phyloP scores from a whole-genome alignment of 2,113 vertebrate genomes.

The Hippotragus niger region DNA sequence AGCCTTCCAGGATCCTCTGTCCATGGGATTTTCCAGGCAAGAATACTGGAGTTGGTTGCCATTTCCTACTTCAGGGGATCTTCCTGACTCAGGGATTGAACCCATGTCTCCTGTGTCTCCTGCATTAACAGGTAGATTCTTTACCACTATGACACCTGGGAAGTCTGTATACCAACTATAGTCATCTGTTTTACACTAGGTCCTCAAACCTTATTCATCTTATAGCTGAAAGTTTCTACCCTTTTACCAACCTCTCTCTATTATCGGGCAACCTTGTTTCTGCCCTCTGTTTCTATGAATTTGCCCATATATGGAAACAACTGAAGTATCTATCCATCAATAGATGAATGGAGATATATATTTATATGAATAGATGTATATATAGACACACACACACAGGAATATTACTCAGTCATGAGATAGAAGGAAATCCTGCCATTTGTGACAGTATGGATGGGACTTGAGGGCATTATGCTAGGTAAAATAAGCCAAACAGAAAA shows the following conservation, averaged over 20 bases:
- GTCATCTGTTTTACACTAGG: neutral
- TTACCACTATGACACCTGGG: neutral
- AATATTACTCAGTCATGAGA: neutral
- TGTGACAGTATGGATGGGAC: neutral
- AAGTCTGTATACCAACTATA: neutral
- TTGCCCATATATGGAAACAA: neutral
- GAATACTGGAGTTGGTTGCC: neutral
- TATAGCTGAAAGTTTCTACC: neutral
- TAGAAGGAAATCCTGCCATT: neutral
- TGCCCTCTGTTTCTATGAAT: neutral
- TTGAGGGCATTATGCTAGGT: neutral
- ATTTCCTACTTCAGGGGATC: neutral
- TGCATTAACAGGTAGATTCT: neutral
- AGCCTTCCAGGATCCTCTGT: neutral
- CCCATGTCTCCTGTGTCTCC: neutral
- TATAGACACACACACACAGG: neutral
- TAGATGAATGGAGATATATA: neutral
- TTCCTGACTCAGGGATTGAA: neutral
- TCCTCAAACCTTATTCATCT: neutral
- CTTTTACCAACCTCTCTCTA: neutral
- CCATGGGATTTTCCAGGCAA: neutral
- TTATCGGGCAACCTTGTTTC: neutral
- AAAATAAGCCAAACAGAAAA: neutral
- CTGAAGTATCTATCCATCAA: neutral
- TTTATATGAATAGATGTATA: neutral